phyloP scores from a whole-genome alignment of 2,797 vertebrate genomes.

The Chelmon rostratus region DNA sequence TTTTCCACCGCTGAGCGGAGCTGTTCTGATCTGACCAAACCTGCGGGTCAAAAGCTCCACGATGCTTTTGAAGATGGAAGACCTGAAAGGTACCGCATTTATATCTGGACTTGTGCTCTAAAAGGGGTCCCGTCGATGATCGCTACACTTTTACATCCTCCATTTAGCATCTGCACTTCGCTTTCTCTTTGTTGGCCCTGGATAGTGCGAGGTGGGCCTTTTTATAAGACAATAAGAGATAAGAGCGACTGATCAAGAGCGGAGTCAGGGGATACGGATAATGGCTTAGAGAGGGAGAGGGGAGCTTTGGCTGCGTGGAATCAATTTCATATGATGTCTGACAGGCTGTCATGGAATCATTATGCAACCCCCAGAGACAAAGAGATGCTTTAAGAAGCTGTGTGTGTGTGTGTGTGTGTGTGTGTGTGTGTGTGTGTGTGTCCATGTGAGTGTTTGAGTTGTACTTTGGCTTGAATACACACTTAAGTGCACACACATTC shows the following conservation, averaged over 20 bases:
- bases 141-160: conserved; percentile 15
- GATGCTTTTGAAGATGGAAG: background rate
- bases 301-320: conserved; percentile 59
- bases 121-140: background rate
- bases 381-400: conserved; percentile 68
- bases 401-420: conserved; percentile 8
- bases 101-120: background rate
- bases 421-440: too few species aligned
- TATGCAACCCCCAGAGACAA: conserved; percentile 75
- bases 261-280: conserved; percentile 42
- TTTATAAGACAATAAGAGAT: conserved; percentile 29
- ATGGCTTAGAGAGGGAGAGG: conserved; percentile 35
- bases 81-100: background rate
- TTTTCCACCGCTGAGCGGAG: background rate
- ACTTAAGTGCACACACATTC: conserved; percentile 35
- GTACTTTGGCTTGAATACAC: conserved; percentile 28
- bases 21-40: background rate
- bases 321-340: conserved; percentile 78
- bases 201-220: background rate
- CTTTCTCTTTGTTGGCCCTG: conserved; percentile 13
- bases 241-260: conserved; percentile 29
- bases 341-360: conserved; percentile 76
- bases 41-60: conserved; percentile 16
- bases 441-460: conserved; percentile 17
- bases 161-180: background rate